These are phyloP conservation scores for Arizona elegans DNA, from an alignment of 2,113 vertebrate species.

Conservation along the genomic window DNA sequence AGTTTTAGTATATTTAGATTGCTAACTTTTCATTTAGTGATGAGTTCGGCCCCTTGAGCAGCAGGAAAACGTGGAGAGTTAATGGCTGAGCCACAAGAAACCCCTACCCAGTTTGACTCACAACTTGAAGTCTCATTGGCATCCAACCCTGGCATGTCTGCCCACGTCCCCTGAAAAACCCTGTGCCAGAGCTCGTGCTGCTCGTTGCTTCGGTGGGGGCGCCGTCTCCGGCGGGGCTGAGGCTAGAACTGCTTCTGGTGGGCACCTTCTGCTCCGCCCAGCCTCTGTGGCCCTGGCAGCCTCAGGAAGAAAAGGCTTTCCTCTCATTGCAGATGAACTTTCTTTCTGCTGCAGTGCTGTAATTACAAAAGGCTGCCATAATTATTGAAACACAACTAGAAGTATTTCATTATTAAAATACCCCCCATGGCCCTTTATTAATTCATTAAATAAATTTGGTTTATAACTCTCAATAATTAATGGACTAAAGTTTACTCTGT, in stretches of 20 bases:
- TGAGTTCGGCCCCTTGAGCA: neutral
- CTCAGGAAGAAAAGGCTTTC: conserved; percentile 38
- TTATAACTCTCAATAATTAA: conserved; percentile 84
- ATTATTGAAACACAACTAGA: conserved; percentile 85
- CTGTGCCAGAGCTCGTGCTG: neutral
- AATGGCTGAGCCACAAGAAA: neutral
- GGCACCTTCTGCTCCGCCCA: conserved; percentile 32
- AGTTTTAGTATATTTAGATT: neutral
- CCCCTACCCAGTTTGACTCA: too few relatives aligned
- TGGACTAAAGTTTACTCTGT: conserved; percentile 59
- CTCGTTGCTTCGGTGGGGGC: neutral
- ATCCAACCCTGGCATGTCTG: neutral
- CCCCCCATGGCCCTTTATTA: conserved; percentile 81
- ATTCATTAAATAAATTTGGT: conserved; percentile 88
- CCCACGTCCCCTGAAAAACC: neutral
- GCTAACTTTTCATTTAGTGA: neutral
- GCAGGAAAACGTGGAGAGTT: neutral
- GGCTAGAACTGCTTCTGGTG: neutral
- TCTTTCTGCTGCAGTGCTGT: conserved; percentile 68
- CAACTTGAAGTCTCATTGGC: neutral
- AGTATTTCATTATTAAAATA: conserved; percentile 90
- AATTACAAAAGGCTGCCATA: conserved; percentile 83
- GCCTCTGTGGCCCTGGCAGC: conserved; percentile 27
- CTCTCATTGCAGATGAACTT: conserved; percentile 66
- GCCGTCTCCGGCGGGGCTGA: neutral